Percentiles rank a stretch among this genome's conserved stretches.
Evolutionary conservation across 2,888 invertebrate species (phyloP).

Genomic region (Pecten maximus): DNA sequence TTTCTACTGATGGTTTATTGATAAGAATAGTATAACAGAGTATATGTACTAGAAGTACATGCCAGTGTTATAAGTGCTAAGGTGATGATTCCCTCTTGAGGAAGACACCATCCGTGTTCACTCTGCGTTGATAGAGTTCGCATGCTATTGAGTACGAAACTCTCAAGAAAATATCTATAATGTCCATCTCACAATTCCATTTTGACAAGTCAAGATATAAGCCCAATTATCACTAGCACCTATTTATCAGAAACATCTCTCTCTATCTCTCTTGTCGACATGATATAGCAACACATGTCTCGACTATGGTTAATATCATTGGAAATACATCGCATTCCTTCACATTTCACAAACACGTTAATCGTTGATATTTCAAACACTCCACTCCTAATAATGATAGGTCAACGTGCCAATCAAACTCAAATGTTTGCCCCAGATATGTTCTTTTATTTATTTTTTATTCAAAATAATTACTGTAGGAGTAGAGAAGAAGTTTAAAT

Average conservation of each 20-base stretch:
- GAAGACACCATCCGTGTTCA: neutral
- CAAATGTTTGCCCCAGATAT: too few relatives aligned
- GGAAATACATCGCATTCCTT: neutral
- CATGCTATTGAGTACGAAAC: neutral
- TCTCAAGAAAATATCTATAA: neutral
- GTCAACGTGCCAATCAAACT: neutral
- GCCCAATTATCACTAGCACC: conserved; percentile 14
- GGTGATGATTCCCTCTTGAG: neutral
- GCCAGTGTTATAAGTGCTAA: neutral
- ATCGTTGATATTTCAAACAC: neutral
- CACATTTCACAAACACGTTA: neutral
- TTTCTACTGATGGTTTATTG: neutral
- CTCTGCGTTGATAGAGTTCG: neutral
- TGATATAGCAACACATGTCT: neutral
- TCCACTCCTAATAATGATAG: too few relatives aligned
- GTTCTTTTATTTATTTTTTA: too few relatives aligned
- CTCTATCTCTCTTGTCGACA: neutral
- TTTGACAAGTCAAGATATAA: conserved; percentile 4
- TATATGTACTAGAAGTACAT: neutral
- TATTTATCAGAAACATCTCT: neutral
- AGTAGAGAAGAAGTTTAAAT: too few relatives aligned
- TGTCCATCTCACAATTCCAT: conserved; percentile 10
- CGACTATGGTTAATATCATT: neutral
- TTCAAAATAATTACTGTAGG: too few relatives aligned
- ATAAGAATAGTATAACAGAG: neutral